Evolutionary conservation across 2,797 vertebrate species (phyloP).

Genomic region (Sebastes itinus): DNA sequence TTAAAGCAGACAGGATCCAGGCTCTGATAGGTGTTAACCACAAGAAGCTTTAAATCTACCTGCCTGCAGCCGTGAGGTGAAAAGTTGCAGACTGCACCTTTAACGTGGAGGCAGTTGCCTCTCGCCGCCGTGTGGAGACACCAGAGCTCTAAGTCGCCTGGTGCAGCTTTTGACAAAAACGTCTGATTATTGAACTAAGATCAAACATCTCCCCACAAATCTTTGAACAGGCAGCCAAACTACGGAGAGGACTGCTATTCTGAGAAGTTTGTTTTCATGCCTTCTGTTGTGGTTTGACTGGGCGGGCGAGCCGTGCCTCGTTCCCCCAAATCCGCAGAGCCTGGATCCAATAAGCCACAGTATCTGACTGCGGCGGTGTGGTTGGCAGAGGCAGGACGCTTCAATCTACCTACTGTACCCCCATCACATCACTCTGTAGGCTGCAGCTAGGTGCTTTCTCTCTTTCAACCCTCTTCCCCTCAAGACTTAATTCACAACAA

Average conservation of each 20-base stretch:
- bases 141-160: constrained; percentile 60
- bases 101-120: constrained; percentile 45
- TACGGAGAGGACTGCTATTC: constrained; percentile 74
- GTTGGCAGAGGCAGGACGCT: constrained; percentile 87
- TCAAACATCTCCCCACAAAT: constrained; percentile 79
- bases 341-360: constrained; percentile 96
- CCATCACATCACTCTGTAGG: constrained; percentile 41
- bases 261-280: constrained; percentile 81
- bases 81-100: constrained; percentile 4
- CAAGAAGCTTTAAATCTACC: not conserved
- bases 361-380: constrained; percentile 89
- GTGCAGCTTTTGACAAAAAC: constrained; percentile 51
- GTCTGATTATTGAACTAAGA: constrained; percentile 77
- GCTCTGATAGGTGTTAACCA: not conserved
- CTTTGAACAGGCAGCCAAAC: constrained; percentile 78
- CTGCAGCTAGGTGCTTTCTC: constrained; percentile 68
- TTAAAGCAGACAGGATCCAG: not conserved
- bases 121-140: constrained; percentile 66
- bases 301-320: constrained; percentile 85
- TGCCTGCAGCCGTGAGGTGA: not conserved
- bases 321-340: constrained; percentile 86
- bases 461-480: constrained; percentile 49
- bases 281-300: constrained; percentile 92
- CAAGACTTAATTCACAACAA: constrained; percentile 75
- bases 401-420: constrained; percentile 87